phyloP scores from a whole-genome alignment of 2,113 vertebrate species.

The Podiceps cristatus region DNA sequence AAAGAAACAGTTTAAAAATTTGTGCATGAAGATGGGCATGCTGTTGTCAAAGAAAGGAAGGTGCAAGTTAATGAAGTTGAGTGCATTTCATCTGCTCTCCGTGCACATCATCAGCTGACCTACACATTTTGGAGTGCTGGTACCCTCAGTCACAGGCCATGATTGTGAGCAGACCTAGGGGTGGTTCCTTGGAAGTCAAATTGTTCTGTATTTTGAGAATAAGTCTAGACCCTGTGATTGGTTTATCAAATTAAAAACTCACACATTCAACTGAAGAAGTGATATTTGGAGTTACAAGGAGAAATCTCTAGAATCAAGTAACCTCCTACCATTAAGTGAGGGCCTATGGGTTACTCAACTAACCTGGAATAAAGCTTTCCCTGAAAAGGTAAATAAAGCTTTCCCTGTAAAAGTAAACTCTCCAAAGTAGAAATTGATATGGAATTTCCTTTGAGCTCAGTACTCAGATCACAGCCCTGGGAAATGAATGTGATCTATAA shows the following conservation, averaged over 20 bases:
- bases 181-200: neutral
- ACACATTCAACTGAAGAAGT: neutral
- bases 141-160: neutral
- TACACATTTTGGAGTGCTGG: neutral
- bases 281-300: neutral
- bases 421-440: slow-evolving; percentile 31
- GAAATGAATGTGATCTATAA: slow-evolving; percentile 27
- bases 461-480: neutral
- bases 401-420: slow-evolving; percentile 40
- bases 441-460: slow-evolving; percentile 47
- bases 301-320: neutral
- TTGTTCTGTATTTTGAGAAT: neutral
- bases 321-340: neutral
- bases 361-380: slow-evolving; percentile 28
- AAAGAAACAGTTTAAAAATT: neutral
- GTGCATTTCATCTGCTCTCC: neutral
- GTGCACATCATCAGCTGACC: neutral
- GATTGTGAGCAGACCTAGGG: neutral
- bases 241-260: neutral
- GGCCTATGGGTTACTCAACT: neutral
- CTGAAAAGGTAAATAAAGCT: neutral
- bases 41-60: neutral
- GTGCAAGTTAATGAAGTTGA: neutral
- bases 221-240: neutral
- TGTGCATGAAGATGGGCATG: neutral